Evolutionary conservation across 2,113 vertebrate genomes (phyloP).

Genomic region (Cephalophus harveyi): DNA sequence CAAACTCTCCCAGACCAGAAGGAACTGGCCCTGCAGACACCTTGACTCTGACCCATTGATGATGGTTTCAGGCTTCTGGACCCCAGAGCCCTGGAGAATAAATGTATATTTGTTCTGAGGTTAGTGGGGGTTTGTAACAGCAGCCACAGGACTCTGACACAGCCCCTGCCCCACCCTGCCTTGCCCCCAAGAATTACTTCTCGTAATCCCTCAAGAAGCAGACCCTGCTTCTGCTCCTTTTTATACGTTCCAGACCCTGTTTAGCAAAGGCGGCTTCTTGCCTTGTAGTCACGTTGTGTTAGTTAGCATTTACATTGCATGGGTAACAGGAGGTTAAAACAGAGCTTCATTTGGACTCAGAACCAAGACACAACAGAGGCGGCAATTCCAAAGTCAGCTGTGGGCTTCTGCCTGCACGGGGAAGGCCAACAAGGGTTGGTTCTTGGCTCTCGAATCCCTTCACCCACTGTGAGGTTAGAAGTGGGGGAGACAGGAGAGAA

Average conservation of each 20-base stretch:
- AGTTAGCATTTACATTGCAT: rapidly evolving
- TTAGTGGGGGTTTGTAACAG: not conserved
- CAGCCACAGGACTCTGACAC: rapidly evolving
- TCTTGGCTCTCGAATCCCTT: not conserved
- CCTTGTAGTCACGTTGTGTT: not conserved
- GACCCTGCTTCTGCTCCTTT: not conserved
- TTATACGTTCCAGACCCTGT: not conserved
- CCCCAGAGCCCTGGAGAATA: not conserved
- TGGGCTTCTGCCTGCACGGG: rapidly evolving
- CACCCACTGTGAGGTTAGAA: not conserved
- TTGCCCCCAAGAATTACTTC: too few species aligned
- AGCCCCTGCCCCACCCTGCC: not conserved
- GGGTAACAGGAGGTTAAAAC: not conserved
- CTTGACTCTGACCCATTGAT: rapidly evolving
- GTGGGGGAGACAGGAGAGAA: not conserved
- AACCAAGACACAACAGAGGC: not conserved
- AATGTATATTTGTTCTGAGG: not conserved
- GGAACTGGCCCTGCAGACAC: not conserved
- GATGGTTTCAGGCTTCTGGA: not conserved
- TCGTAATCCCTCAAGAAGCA: not conserved
- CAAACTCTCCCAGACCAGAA: not conserved
- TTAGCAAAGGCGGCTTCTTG: not conserved
- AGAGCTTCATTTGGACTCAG: not conserved
- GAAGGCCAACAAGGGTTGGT: not conserved
- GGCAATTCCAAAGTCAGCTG: not conserved